phyloP scores from a whole-genome alignment of 2,797 vertebrate genomes.

The Hemitrygon akajei region DNA sequence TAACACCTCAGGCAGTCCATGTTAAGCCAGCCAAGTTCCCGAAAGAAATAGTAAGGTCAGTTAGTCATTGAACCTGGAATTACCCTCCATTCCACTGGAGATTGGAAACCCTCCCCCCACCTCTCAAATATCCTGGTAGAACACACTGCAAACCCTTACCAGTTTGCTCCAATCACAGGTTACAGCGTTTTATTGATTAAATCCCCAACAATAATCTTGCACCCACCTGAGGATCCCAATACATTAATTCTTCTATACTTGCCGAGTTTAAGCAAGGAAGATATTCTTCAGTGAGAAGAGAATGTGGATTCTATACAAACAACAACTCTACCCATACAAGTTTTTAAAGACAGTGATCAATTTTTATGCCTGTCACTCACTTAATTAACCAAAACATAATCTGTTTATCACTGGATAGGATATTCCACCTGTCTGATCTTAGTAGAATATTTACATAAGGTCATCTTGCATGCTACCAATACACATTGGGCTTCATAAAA shows the following conservation, averaged over 20 bases:
- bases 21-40: neutral
- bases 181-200: neutral
- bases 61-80: neutral
- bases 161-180: neutral
- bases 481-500: neutral
- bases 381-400: neutral
- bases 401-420: neutral
- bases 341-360: neutral
- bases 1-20: neutral
- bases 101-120: neutral
- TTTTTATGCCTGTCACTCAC: neutral
- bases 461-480: neutral
- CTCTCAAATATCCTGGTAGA: neutral
- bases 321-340: neutral
- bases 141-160: neutral
- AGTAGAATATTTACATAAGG: neutral
- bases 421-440: neutral
- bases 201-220: neutral
- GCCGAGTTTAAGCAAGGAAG: neutral
- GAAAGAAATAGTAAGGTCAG: neutral
- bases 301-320: neutral
- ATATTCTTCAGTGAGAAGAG: neutral
- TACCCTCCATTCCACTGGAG: neutral
- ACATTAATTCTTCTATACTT: neutral
- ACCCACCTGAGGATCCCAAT: neutral